phyloP scores from a whole-genome alignment of 2,113 vertebrate species.

The Ornithorhynchus anatinus region DNA sequence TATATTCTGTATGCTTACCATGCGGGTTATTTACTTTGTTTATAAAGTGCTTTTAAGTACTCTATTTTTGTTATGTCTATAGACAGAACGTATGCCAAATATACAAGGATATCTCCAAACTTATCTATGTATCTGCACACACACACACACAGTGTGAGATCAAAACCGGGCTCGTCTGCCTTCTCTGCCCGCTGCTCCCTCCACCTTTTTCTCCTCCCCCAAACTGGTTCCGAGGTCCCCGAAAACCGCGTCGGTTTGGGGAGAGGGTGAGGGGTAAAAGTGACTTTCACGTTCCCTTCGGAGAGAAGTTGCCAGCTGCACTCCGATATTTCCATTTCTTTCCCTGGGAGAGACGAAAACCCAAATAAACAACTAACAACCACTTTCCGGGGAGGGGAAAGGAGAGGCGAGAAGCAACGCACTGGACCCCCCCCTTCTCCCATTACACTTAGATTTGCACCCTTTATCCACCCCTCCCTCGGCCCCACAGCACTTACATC shows the following conservation, averaged over 20 bases:
- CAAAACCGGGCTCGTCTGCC: too few species aligned
- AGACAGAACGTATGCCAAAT: neutral
- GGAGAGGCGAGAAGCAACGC: neutral
- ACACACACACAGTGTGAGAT: neutral
- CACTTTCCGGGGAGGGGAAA: neutral
- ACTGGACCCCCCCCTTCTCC: too few species aligned
- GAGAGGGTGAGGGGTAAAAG: neutral
- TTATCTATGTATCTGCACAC: too few species aligned
- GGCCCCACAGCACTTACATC: too few species aligned
- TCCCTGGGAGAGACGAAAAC: neutral
- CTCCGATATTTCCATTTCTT: neutral
- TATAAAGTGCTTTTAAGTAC: slow-evolving; percentile 30
- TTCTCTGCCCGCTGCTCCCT: too few species aligned
- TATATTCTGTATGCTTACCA: neutral
- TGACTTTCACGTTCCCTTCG: neutral
- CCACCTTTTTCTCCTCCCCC: too few species aligned
- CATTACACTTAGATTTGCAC: too few species aligned
- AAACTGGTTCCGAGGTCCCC: neutral
- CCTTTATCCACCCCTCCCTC: too few species aligned
- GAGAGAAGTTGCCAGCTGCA: neutral
- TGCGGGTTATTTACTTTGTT: slow-evolving; percentile 24
- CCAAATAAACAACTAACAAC: neutral
- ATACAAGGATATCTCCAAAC: neutral
- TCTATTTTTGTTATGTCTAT: slow-evolving; percentile 24
- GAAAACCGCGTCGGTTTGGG: neutral